Evolutionary conservation across 2,888 invertebrate species (phyloP).

Genomic region (Sesamia inferens): DNA sequence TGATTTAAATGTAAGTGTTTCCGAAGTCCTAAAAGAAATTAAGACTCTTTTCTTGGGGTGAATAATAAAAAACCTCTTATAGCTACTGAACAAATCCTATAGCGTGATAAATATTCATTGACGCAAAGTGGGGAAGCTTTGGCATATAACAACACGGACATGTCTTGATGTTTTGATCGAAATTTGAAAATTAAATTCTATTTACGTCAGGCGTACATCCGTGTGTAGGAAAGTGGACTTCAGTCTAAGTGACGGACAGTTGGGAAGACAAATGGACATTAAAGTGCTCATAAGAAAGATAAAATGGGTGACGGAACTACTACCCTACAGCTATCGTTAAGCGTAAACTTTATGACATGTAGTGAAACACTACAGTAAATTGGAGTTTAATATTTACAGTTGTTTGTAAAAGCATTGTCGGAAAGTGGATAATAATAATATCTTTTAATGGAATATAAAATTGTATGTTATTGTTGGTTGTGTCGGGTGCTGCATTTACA

Average conservation of each 20-base stretch:
- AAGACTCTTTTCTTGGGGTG: slow-evolving; percentile 41
- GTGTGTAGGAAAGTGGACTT: slow-evolving; percentile 68
- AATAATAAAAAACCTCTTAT: slow-evolving; percentile 46
- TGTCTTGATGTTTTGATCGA: not conserved
- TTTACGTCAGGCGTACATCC: slow-evolving; percentile 66
- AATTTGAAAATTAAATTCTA: slow-evolving; percentile 58
- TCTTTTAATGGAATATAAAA: slow-evolving; percentile 28
- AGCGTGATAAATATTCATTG: slow-evolving; percentile 46
- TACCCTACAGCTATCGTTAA: slow-evolving; percentile 9
- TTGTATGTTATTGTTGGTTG: slow-evolving; percentile 10
- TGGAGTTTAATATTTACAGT: slow-evolving; percentile 51
- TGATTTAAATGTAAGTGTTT: slow-evolving; percentile 45
- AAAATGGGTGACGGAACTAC: slow-evolving; percentile 42
- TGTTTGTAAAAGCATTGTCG: slow-evolving; percentile 27
- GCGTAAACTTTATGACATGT: slow-evolving; percentile 47
- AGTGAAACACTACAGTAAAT: slow-evolving; percentile 38
- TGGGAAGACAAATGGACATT: slow-evolving; percentile 75
- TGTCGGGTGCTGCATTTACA: too few relatives aligned
- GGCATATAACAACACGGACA: slow-evolving; percentile 8
- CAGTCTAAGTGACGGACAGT: slow-evolving; percentile 72
- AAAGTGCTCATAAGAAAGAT: slow-evolving; percentile 61
- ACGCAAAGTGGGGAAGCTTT: not conserved
- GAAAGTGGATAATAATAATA: slow-evolving; percentile 28
- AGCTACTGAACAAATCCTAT: slow-evolving; percentile 48
- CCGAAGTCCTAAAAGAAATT: slow-evolving; percentile 45